A percentile compares a stretch with the other conserved stretches of the same genome.
Conservation (phyloP, 2,888 invertebrate genomes). For the Heliconius ismenius region DNA sequence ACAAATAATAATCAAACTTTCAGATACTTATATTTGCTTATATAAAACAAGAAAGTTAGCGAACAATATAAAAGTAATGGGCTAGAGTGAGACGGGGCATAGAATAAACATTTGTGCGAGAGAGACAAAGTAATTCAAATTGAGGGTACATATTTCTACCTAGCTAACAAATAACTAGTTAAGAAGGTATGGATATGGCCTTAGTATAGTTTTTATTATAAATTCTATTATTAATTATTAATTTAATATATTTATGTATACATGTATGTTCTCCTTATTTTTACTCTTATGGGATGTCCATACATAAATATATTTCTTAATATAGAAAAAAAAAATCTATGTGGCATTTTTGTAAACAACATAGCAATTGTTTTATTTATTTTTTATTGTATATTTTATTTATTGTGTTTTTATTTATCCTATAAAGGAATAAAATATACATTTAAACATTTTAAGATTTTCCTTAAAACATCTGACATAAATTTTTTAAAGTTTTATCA, state of each 20-base stretch:
- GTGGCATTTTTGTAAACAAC: too few species aligned
- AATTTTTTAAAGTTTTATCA: constrained; percentile 9
- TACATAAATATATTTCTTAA: neutral
- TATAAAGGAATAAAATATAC: neutral
- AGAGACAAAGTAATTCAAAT: constrained; percentile 77
- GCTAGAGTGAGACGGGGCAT: constrained; percentile 67
- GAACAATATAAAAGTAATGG: constrained; percentile 83
- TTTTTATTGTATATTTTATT: neutral
- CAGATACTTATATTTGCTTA: constrained; percentile 82
- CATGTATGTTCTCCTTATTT: neutral
- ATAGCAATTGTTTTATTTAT: too few species aligned
- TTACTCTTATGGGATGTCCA: neutral
- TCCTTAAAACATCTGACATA: neutral
- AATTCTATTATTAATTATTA: neutral
- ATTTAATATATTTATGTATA: neutral
- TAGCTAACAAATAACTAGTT: constrained; percentile 80
- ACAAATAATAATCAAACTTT: constrained; percentile 81
- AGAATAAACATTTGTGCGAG: constrained; percentile 54
- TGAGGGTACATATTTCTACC: constrained; percentile 82
- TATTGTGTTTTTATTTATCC: neutral
- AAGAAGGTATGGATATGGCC: constrained; percentile 73
- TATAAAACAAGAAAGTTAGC: constrained; percentile 82
- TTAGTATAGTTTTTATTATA: constrained; percentile 17
- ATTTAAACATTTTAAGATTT: neutral
- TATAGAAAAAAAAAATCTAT: neutral